Evolutionary conservation across 2,113 vertebrate species (phyloP), one percentile per base, ranked within the genome.

Genomic region (Dascyllus trimaculatus): DNA sequence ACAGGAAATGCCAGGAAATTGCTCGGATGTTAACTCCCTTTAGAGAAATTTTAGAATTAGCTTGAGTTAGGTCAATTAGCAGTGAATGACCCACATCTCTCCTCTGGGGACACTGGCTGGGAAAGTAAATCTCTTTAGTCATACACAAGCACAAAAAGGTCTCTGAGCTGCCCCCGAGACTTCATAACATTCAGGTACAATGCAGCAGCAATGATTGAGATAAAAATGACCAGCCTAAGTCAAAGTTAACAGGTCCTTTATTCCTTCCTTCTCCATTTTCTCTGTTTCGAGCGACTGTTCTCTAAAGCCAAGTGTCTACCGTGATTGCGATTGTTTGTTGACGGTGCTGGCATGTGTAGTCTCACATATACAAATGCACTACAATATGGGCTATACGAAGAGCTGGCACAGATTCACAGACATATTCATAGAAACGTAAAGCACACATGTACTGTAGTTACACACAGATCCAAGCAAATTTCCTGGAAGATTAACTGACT

Each of bases 11-110:
- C 11, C 45, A 77, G 67, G 49, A 71, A 65, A 58, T 2, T 43
- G 82, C 61, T 68, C 5, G 24, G 46, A 75, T 61, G 57, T 57
- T 2, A 65, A 68, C 52, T 81, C 71, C 62, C 80, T 32, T 56
- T 19, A 35, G 64, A 65, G 60, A 71, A 68, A 58, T 77, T 81
- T 84, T 64, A 64, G 73, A 54, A 58, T 82, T 69, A 80, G 68
- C 61, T 49, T 3, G 18, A 75, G 19, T 69, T 61, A 46, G 48
- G 63, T 69, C 46, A 85, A 72, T 85, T 78, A 87, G 75, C 46
- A 11, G 63, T 9, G 19, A 22, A 1, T 49, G 77, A 75, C 49
- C 76, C 29, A 32, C 0, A 25, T 46, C 58, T 58, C 48, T 78
- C 61, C 73, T 83, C 38, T 2, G 67, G 35, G 75, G 51, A 38